Percentiles rank a stretch among this genome's conserved stretches.
phyloP scores from a whole-genome alignment of 2,888 invertebrate species.

The Prionchulus punctatus region DNA sequence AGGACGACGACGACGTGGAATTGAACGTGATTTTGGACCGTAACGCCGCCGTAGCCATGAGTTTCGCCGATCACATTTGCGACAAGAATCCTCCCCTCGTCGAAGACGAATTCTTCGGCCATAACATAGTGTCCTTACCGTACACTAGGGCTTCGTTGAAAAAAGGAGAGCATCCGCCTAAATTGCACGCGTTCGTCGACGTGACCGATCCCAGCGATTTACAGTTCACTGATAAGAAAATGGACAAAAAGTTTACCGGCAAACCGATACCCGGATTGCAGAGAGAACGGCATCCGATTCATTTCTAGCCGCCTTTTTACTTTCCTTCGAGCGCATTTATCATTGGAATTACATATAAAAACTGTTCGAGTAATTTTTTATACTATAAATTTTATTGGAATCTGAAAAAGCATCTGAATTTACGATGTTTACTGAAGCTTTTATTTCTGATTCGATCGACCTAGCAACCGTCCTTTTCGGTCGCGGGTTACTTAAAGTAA shows the following conservation, averaged over 20 bases:
- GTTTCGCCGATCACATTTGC: background rate
- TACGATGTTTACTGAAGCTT: too few relatives aligned
- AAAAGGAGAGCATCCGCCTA: background rate
- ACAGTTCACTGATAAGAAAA: background rate
- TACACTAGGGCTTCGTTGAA: constrained; percentile 1
- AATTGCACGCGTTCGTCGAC: background rate
- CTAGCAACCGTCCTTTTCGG: too few relatives aligned
- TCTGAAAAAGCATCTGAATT: too few relatives aligned
- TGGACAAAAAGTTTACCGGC: background rate
- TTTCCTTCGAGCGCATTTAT: too few relatives aligned
- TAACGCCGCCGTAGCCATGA: background rate
- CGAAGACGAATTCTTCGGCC: background rate
- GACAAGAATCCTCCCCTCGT: background rate
- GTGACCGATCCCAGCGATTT: background rate
- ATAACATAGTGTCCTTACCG: background rate
- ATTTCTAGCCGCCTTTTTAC: too few relatives aligned
- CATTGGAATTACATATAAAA: too few relatives aligned
- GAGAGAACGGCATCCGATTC: too few relatives aligned
- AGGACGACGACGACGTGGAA: background rate
- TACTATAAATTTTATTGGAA: too few relatives aligned
- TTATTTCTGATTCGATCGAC: too few relatives aligned
- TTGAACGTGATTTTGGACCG: background rate
- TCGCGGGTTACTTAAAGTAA: too few relatives aligned
- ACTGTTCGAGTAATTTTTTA: too few relatives aligned
- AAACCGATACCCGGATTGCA: too few relatives aligned